Percentiles rank a stretch among this genome's conserved stretches.
Evolutionary conservation across 2,888 invertebrate genomes (phyloP).

Genomic region (Allygus modestus): DNA sequence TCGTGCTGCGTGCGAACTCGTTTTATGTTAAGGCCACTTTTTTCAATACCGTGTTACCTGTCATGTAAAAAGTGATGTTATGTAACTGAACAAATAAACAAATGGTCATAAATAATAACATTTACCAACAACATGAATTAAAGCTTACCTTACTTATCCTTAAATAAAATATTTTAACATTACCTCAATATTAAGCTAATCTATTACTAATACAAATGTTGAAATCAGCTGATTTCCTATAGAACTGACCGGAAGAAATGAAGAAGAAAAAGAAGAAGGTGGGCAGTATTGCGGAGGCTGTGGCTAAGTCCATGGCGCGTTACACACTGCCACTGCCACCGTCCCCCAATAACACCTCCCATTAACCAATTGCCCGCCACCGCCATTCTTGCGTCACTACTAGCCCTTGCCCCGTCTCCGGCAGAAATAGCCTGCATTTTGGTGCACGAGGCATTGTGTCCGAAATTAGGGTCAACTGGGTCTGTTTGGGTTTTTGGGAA

Average conservation of each 20-base stretch:
- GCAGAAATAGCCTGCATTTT: slow-evolving; percentile 43
- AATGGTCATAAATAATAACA: too few relatives aligned
- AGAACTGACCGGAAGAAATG: slow-evolving; percentile 33
- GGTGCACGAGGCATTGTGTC: slow-evolving; percentile 6
- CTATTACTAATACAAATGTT: background rate
- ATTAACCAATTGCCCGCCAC: slow-evolving; percentile 35
- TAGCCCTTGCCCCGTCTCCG: background rate
- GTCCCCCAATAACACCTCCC: slow-evolving; percentile 32
- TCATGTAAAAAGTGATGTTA: too few relatives aligned
- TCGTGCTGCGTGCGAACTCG: too few relatives aligned
- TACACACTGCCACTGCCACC: slow-evolving; percentile 8
- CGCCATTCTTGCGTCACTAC: slow-evolving; percentile 34
- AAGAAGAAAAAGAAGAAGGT: slow-evolving; percentile 47
- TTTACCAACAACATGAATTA: too few relatives aligned
- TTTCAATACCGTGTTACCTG: too few relatives aligned
- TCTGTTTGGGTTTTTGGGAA: background rate
- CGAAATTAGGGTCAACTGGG: slow-evolving; percentile 10
- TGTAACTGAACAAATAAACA: too few relatives aligned
- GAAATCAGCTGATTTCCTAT: background rate
- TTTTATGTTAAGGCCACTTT: too few relatives aligned
- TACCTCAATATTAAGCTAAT: too few relatives aligned
- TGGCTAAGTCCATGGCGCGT: slow-evolving; percentile 37
- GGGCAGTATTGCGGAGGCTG: slow-evolving; percentile 8
- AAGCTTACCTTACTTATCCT: too few relatives aligned
- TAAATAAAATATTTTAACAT: too few relatives aligned